These are phyloP conservation scores for Pocillopora damicornis DNA, from an alignment of 64 coral and sea anemone genomes.

Conservation along the genomic window DNA sequence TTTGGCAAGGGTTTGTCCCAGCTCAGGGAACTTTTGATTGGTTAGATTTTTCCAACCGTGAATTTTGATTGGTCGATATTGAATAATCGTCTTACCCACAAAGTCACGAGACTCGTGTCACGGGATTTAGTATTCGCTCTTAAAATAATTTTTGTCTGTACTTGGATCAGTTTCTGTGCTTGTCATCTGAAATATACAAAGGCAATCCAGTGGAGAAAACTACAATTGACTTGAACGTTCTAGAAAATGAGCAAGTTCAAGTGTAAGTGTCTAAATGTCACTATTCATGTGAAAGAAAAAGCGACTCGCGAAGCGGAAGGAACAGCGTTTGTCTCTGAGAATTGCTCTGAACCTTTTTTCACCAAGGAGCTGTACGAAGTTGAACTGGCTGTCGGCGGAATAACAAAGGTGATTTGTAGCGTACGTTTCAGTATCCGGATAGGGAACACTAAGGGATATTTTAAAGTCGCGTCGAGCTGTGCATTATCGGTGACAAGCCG, in stretches of 20 bases:
- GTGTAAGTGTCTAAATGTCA: slow-evolving; percentile 79
- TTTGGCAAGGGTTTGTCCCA: background rate
- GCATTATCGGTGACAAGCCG: background rate
- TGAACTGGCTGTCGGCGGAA: slow-evolving; percentile 87
- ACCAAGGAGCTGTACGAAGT: slow-evolving; percentile 61
- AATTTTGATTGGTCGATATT: slow-evolving; percentile 7
- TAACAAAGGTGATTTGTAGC: slow-evolving; percentile 67
- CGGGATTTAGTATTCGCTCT: background rate
- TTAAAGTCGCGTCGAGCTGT: background rate
- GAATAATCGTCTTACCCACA: background rate
- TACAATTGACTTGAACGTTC: background rate
- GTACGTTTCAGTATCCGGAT: background rate
- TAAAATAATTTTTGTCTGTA: background rate
- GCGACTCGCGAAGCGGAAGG: slow-evolving; percentile 60
- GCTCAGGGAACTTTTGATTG: background rate
- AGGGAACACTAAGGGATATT: background rate
- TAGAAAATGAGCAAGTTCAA: slow-evolving; percentile 67
- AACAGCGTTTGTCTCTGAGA: slow-evolving; percentile 50
- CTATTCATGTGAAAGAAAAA: slow-evolving; percentile 73
- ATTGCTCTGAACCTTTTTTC: slow-evolving; percentile 53
- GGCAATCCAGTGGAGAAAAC: background rate
- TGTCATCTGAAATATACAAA: background rate
- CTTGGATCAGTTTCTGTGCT: background rate
- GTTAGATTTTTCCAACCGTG: background rate
- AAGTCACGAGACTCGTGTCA: slow-evolving; percentile 65